Conservation (phyloP, 2,113 vertebrate species). For the Panthera uncia region DNA sequence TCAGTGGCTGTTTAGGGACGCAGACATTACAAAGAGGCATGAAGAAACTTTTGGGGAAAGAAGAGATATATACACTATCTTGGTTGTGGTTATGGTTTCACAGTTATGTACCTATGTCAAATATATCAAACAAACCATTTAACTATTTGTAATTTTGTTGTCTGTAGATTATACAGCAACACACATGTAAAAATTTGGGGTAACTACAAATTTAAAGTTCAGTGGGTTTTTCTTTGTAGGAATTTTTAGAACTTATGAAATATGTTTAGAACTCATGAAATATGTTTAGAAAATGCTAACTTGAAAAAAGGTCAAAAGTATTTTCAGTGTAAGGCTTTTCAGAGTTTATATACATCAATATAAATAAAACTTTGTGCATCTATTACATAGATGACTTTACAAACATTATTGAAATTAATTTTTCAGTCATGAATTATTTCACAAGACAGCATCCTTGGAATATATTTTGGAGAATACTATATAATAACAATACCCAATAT, state of each 20-base stretch:
- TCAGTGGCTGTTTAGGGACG: background rate
- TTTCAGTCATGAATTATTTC: background rate
- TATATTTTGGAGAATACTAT: background rate
- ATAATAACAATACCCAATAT: background rate
- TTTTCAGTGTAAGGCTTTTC: background rate
- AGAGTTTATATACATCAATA: background rate
- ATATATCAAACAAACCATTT: background rate
- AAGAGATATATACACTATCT: background rate
- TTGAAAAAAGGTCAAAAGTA: background rate
- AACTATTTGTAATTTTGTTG: background rate
- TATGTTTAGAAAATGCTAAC: background rate
- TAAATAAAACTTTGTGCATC: background rate
- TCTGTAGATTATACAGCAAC: background rate
- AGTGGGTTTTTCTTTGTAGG: background rate
- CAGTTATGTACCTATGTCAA: background rate
- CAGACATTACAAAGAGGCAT: background rate
- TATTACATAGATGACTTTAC: background rate
- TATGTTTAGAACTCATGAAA: background rate
- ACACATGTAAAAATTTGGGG: background rate
- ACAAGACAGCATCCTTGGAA: background rate
- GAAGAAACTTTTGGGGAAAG: background rate
- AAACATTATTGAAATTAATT: background rate
- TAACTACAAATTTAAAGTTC: background rate
- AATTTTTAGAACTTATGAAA: background rate
- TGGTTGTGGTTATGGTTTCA: background rate